Evolutionary conservation across 2,888 invertebrate species (phyloP).

Genomic region (Leucoptera coffeella): DNA sequence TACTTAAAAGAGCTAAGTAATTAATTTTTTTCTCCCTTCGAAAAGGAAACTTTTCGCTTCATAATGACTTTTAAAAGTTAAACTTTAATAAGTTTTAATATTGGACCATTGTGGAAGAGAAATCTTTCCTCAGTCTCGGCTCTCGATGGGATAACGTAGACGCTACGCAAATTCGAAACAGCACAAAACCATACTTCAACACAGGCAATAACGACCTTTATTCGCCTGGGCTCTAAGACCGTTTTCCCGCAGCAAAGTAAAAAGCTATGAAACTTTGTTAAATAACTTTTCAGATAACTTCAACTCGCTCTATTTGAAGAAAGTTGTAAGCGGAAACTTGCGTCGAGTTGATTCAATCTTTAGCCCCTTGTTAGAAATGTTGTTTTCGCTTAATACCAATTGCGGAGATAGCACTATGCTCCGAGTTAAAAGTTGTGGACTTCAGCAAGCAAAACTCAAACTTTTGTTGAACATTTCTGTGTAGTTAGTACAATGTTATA

Average conservation of each 20-base stretch:
- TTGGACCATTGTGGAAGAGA: slow-evolving; percentile 40
- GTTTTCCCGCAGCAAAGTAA: slow-evolving; percentile 30
- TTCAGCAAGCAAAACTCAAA: slow-evolving; percentile 54
- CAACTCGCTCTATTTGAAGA: slow-evolving; percentile 46
- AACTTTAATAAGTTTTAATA: background rate
- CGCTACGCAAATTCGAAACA: slow-evolving; percentile 18
- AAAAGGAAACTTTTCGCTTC: background rate
- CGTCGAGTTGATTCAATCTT: slow-evolving; percentile 47
- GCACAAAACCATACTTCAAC: slow-evolving; percentile 15
- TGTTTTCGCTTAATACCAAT: slow-evolving; percentile 48
- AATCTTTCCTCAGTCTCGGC: slow-evolving; percentile 53
- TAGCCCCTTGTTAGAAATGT: slow-evolving; percentile 48
- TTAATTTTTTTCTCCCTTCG: background rate
- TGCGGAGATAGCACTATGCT: slow-evolving; percentile 34
- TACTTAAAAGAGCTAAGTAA: background rate
- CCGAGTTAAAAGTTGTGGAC: slow-evolving; percentile 44
- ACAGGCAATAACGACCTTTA: slow-evolving; percentile 31
- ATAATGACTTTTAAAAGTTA: background rate
- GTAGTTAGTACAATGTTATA: slow-evolving; percentile 55
- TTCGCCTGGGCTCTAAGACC: slow-evolving; percentile 24
- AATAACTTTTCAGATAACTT: slow-evolving; percentile 56
- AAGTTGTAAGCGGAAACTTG: slow-evolving; percentile 45
- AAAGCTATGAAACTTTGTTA: slow-evolving; percentile 55
- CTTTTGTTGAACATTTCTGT: slow-evolving; percentile 55
- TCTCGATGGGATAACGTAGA: slow-evolving; percentile 51